phyloP scores from a whole-genome alignment of 2,797 vertebrate genomes.

The Triplophysa bombifrons region DNA sequence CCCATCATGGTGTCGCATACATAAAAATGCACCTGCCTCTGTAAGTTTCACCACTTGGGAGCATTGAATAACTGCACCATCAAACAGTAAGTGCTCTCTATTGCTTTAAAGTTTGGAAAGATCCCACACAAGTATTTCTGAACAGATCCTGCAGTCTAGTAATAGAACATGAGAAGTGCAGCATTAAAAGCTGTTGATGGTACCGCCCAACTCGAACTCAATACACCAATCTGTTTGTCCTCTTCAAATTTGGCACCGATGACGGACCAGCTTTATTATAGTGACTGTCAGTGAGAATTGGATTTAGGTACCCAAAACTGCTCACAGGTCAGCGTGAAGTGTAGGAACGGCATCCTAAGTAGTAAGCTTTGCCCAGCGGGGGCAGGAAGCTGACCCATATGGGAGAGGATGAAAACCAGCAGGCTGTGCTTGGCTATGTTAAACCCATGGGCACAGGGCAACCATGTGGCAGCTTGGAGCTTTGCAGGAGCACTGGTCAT shows the following conservation, averaged over 20 bases:
- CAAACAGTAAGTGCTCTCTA: slow-evolving; percentile 27
- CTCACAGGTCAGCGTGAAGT: slow-evolving; percentile 38
- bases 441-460: slow-evolving; percentile 31
- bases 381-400: slow-evolving; percentile 57
- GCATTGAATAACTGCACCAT: slow-evolving; percentile 16
- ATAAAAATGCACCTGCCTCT: slow-evolving; percentile 8
- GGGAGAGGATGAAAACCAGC: slow-evolving; percentile 53
- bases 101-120: slow-evolving; percentile 34
- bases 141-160: slow-evolving; percentile 28
- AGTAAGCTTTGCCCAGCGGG: slow-evolving; percentile 44
- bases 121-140: slow-evolving; percentile 26
- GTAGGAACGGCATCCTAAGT: slow-evolving; percentile 16
- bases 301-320: slow-evolving; percentile 13
- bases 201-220: background rate
- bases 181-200: slow-evolving; percentile 11
- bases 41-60: slow-evolving; percentile 25
- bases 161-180: slow-evolving; percentile 22
- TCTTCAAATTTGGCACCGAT: background rate
- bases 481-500: slow-evolving; percentile 54
- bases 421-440: slow-evolving; percentile 51
- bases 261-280: slow-evolving; percentile 4
- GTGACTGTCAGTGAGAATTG: slow-evolving; percentile 29
- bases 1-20: background rate
- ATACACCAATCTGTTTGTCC: background rate
- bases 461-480: slow-evolving; percentile 57